Evolutionary conservation across 2,888 invertebrate genomes (phyloP).

Genomic region (Dasysyrphus tricinctus): DNA sequence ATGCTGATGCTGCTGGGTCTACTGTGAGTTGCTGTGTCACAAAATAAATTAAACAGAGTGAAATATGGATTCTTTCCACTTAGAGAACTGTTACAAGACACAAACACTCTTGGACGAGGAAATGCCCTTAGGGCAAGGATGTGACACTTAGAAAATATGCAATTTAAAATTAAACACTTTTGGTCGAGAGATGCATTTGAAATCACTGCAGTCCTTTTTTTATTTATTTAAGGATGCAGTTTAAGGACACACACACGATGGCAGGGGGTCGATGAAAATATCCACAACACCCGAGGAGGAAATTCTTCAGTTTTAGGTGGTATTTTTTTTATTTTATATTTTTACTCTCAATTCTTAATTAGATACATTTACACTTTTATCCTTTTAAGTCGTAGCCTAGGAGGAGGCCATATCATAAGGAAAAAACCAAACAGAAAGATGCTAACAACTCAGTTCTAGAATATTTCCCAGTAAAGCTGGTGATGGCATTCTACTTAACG

Average conservation of each 20-base stretch:
- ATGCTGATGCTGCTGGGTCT: slow-evolving; percentile 16
- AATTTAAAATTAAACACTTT: slow-evolving; percentile 31
- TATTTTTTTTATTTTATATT: slow-evolving; percentile 4
- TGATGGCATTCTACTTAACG: not conserved
- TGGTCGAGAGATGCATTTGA: not conserved
- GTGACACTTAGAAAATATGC: not conserved
- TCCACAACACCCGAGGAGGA: not conserved
- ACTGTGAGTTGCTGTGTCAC: slow-evolving; percentile 31
- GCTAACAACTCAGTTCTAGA: not conserved
- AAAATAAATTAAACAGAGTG: slow-evolving; percentile 48
- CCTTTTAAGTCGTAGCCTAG: not conserved
- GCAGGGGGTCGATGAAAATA: not conserved
- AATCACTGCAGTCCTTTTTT: slow-evolving; percentile 18
- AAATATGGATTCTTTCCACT: slow-evolving; percentile 44
- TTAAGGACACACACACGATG: not conserved
- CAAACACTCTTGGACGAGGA: not conserved
- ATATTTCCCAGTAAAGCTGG: not conserved
- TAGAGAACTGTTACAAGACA: slow-evolving; percentile 14
- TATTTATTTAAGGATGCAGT: not conserved
- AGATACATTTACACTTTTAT: not conserved
- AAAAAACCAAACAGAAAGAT: not conserved
- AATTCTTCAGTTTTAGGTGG: not conserved
- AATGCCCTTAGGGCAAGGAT: not conserved
- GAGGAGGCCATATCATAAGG: not conserved
- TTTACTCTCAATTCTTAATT: not conserved